These are phyloP conservation scores for Liasis olivaceus DNA, from an alignment of 2,797 vertebrate genomes.

Conservation along the genomic window DNA sequence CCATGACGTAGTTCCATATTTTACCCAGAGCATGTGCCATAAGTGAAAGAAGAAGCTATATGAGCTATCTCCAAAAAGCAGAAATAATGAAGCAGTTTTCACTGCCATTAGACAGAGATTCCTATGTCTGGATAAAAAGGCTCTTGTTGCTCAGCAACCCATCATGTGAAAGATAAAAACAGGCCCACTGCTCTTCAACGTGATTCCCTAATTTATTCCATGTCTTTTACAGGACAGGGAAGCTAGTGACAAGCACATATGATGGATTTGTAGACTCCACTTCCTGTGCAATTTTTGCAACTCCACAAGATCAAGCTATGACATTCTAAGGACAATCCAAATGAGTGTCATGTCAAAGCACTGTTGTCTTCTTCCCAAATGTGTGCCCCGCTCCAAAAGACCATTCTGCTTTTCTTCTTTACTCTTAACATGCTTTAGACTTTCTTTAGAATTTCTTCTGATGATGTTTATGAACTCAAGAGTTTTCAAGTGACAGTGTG, in stretches of 20 bases:
- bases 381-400: not conserved
- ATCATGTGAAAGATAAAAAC: not conserved
- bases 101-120: not conserved
- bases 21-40: not conserved
- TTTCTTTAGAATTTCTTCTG: not conserved
- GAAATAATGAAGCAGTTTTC: not conserved
- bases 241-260: not conserved
- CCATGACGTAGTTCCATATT: not conserved
- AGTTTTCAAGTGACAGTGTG: not conserved
- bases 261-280: not conserved
- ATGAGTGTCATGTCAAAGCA: not conserved
- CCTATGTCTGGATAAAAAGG: not conserved
- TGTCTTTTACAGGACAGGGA: not conserved
- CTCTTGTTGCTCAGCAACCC: not conserved
- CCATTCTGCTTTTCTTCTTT: not conserved
- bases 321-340: not conserved
- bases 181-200: not conserved
- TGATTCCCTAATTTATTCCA: not conserved
- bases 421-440: not conserved
- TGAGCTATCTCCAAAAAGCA: not conserved
- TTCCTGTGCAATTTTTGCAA: not conserved
- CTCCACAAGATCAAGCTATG: not conserved
- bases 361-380: not conserved
- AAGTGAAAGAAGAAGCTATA: constrained; percentile 18
- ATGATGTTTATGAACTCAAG: not conserved